Base-by-base conservation (phyloP, 2,113 vertebrate genomes). In the Ophiodon elongatus region DNA sequence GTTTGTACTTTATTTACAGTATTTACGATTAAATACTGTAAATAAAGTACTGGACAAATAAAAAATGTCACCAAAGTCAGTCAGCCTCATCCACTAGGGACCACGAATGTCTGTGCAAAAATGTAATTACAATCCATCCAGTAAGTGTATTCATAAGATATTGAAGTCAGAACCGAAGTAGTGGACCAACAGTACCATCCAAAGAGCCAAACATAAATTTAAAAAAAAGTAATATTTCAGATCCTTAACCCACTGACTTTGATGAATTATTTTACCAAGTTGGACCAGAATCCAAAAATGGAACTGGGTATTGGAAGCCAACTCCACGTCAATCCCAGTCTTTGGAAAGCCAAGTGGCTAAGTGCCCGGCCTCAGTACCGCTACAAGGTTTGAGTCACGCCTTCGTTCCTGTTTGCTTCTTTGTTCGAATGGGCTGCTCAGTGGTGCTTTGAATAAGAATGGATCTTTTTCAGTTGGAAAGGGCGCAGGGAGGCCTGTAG, bases 341-440 rank as follows among this genome's bases (percentile, higher is more conserved):
- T 70, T 21, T 23, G 29, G 29, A 50, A 56, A 56, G 35, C 57
- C 35, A 69, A 76, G 7, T 17, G 41, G n/a, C n/a, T n/a, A n/a
- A n/a, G n/a, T n/a, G 31, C 41, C 39, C 10, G 0, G 8, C 25
- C 57, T 70, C 15, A 29, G 43, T 33, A 29, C 35, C 14, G 39
- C 11, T 7, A 17, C 11, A 56, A 19, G 8, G 15, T 63, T 47
- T 65, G 10, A 56, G 39, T 47, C 54, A 65, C 35, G 62, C 70
- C 47, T 75, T 25, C 23, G 63, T 63, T 73, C 35, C 35, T 54
- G 59, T 43, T 80, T 72, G 17, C 21, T 10, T 50, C 23, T 80
- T 39, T 75, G 63, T 70, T 57, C 59, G 6, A 56, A 19, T 10
- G 14, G 9, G 41, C 21, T 1, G 23, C 68, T 41, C 50, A 60